Base-by-base conservation (phyloP, 2,888 invertebrate species). In the Campopleginae sp. region DNA sequence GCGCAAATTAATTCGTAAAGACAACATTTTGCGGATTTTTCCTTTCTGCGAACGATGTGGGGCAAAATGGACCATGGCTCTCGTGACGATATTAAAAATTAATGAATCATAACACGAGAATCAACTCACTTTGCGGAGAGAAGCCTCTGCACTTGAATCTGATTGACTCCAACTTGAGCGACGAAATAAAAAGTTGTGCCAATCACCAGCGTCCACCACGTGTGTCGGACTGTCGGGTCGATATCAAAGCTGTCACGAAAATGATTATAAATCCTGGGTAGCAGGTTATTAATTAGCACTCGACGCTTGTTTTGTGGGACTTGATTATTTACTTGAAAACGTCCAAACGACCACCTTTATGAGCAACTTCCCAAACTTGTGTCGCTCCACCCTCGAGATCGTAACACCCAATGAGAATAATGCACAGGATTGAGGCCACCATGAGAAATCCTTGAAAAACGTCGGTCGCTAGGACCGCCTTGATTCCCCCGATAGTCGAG, bases 401-500 rank as follows among this genome's bases (percentile, higher is more conserved):
- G 58, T 96, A 93, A 0, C 95, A 94, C 4, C 96, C 97, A 88
- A 96, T 96, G 75, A 96, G 95, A n/a, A 98, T 96, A 0, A 98
- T 95, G 90, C 97, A 96, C 87, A 96, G 96, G 23, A 98, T 95
- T 0, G 98, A 97, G 3, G 95, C 96, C 91, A 97, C 97, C 98
- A 98, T 98, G 4, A 98, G 94, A 3, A 97, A 86, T 0, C 97
- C 97, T 91, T 97, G 97, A 87, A 98, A 96, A 0, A 98, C 95
- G 92, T 98, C 98, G 1, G 98, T 98, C 88, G 98, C 95, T 74
- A 98, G 94, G 0, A 98, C 98, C 1, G 98, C 98, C 93, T 98
- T 98, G 96, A 98, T 98, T 31, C 98, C 98, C 38, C 98, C 98
- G 87, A 98, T 94, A 0, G 97, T 96, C 0, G 98, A 97, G 91